Evolutionary conservation across 2,113 vertebrate species (phyloP), one percentile per base, ranked within the genome.

Genomic region (Larimichthys crocea): DNA sequence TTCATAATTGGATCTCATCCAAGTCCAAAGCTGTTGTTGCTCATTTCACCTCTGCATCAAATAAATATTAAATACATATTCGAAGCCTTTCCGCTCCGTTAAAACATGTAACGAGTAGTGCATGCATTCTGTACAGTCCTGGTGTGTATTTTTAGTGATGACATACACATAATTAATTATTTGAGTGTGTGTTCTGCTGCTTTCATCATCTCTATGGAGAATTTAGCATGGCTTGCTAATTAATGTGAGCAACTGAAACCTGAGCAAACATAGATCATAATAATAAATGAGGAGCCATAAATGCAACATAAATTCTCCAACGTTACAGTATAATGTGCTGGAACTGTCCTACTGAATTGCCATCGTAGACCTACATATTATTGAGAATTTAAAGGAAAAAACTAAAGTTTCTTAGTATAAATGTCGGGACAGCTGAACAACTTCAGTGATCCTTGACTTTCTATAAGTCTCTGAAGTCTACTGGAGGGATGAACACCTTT

Each of bases 1-100:
- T 78, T 71, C 80, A 65, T 92, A 92, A 91, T 85, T 86, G 86
- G 92, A 92, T 93, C 84, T 79, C 63, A 70, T 29, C 60, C 66
- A 68, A 74, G 65, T 80, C 67, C 65, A 70, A 80, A 86, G 70
- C 83, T 62, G 63, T 79, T 62, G 74, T 67, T 24, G 16, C 56
- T 77, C 67, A 52, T 42, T 17, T 85, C 26, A 35, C 73, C 64
- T 50, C n/a, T 50, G 44, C 59, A 53, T 67, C 48, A 9, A n/a
- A 67, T 40, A 69, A 57, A 67, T 40, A 83, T 57, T 66, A 68
- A 61, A 82, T 22, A 69, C 53, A 12, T 64, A 3, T n/a, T 31
- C 20, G 24, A n/a, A 63, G 22, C 70, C 50, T 59, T 56, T 7
- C 24, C 2, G 8, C 60, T 53, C 60, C 83, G 65, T n/a, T 35